phyloP scores from a whole-genome alignment of 1,140 invertebrate genomes.

The Brachionus manjavacas region DNA sequence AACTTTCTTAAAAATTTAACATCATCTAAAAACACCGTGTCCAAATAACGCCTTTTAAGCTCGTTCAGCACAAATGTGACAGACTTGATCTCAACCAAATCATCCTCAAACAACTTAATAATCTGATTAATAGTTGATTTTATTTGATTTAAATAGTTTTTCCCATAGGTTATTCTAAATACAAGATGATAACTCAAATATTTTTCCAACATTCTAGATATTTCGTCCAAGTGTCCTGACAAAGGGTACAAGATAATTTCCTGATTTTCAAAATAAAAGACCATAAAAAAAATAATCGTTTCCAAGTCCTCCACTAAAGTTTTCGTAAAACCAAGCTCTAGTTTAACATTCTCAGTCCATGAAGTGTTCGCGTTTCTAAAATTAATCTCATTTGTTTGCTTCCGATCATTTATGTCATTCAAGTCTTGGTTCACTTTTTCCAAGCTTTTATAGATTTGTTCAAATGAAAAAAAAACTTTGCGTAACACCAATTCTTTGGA shows the following conservation, averaged over 20 bases:
- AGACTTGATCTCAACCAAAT: neutral
- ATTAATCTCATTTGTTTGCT: neutral
- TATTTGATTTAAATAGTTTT: conserved; percentile 12
- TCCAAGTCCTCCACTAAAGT: neutral
- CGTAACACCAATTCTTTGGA: neutral
- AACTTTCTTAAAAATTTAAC: neutral
- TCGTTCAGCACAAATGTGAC: neutral
- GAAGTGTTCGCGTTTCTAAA: neutral
- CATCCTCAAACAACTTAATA: neutral
- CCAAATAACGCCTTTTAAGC: neutral
- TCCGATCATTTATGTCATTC: neutral
- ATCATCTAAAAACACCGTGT: neutral
- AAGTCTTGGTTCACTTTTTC: neutral
- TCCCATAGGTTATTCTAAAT: neutral
- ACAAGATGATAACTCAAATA: neutral
- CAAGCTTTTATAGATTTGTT: conserved; percentile 5
- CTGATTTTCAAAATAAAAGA: conserved; percentile 25
- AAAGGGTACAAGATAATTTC: conserved; percentile 29
- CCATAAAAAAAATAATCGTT: conserved; percentile 15
- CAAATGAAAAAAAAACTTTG: conserved; percentile 1
- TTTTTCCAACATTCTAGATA: conserved; percentile 8
- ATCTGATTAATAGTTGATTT: neutral
- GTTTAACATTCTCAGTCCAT: neutral
- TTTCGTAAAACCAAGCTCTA: neutral
- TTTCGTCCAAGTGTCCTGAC: conserved; percentile 23